Evolutionary conservation across 1,140 invertebrate species (phyloP), one percentile per base, ranked within the genome.

Genomic region (Leptestheria dahalacensis): DNA sequence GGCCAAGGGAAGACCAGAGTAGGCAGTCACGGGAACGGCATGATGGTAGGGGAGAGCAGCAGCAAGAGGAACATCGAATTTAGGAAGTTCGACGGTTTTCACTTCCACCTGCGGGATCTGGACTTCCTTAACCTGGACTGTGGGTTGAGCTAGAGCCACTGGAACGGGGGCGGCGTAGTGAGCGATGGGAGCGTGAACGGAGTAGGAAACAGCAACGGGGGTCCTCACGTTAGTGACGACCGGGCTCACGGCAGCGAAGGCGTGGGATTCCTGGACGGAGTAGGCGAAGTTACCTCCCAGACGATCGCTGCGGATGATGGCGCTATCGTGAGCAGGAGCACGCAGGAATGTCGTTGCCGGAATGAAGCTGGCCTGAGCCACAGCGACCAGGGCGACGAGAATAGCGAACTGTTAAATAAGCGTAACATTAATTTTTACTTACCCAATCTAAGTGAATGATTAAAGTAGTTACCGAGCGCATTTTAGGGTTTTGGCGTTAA

Each of bases 241-340:
- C 52, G 66, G 66, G 33, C 62, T 63, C 25, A 64, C 61, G 28
- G 63, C 63, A 52, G 60, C 65, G 57, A 63, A 65, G 41, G 66
- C 66, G 56, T 68, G 67, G 18, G 62, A 62, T 59, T 69, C 67
- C 53, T 65, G 51, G 56, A 64, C 64, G 29, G 65, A 66, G 66
- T 69, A 69, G 48, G 68, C 67, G 57, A 69, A 69, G 65, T 67
- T 68, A 25, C 68, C 68, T 15, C 68, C 68, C 12, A 68, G 48
- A 24, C 68, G 59, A 57, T 69, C 66, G 58, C 62, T 65, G 57
- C 66, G 63, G 64, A 68, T 68, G 63, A 66, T 64, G 55, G 67
- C 67, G n/a, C 65, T 66, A 63, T 68, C 67, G 53, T 67, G 64
- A 47, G 59, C 60, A 6, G 67, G 67, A 26, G 60, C 65, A 26